A percentile compares a stretch with the other conserved stretches of the same genome.
These are phyloP conservation scores for Coronaproctus castanopsis DNA, from an alignment of 2,888 invertebrate species.

Conservation along the genomic window DNA sequence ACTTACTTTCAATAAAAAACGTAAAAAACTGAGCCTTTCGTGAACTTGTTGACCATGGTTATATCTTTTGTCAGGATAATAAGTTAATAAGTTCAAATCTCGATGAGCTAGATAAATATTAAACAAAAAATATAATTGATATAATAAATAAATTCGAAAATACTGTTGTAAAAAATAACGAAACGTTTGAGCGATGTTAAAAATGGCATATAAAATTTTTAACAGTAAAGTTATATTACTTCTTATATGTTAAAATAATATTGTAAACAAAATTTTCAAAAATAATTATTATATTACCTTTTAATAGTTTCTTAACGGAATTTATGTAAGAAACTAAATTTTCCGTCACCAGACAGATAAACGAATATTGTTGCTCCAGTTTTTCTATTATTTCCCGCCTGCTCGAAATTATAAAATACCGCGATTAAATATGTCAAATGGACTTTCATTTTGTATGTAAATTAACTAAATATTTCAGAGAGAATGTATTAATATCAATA, in stretches of 20 bases:
- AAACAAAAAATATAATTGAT: background rate
- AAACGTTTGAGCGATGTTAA: too few relatives aligned
- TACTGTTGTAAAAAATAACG: too few relatives aligned
- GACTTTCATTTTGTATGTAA: too few relatives aligned
- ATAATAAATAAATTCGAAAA: too few relatives aligned
- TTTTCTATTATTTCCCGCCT: slow-evolving; percentile 66
- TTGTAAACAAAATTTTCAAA: background rate
- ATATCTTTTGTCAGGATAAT: slow-evolving; percentile 70
- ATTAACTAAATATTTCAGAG: too few relatives aligned
- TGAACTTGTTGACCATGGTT: slow-evolving; percentile 82
- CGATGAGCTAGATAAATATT: slow-evolving; percentile 38
- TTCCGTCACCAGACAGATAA: slow-evolving; percentile 82
- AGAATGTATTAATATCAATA: too few relatives aligned
- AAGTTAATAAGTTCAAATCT: slow-evolving; percentile 53
- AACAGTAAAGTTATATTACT: too few relatives aligned
- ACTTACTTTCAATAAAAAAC: slow-evolving; percentile 56
- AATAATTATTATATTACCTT: slow-evolving; percentile 25
- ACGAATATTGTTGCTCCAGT: slow-evolving; percentile 73
- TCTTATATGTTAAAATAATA: too few relatives aligned
- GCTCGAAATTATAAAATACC: too few relatives aligned
- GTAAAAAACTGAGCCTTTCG: slow-evolving; percentile 77
- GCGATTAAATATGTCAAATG: too few relatives aligned
- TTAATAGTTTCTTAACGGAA: slow-evolving; percentile 44
- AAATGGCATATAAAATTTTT: too few relatives aligned
- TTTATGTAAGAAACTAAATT: slow-evolving; percentile 83